Evolutionary conservation across 2,113 vertebrate species (phyloP).

Genomic region (Pan troglodytes): NHGRI_mPanTro3-v2.1_pri NC_072415.2:81165001-81165500

Average conservation of each 20-base stretch:
- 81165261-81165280: not conserved
- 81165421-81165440: too few species aligned
- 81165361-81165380: not conserved
- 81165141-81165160: not conserved
- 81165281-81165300: not conserved
- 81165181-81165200: not conserved
- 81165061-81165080: not conserved
- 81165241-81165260: not conserved
- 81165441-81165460: not conserved
- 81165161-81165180: not conserved
- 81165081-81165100: not conserved
- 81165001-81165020: not conserved
- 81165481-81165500: not conserved
- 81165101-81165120: not conserved
- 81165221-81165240: not conserved
- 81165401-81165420: not conserved
- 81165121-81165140: not conserved
- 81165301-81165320: not conserved
- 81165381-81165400: not conserved
- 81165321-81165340: not conserved
- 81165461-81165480: not conserved
- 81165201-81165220: not conserved
- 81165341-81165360: not conserved
- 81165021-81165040: not conserved
- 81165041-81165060: not conserved